Base-by-base conservation (phyloP, 1,140 invertebrate genomes). In the Rhysida immarginata region DNA sequence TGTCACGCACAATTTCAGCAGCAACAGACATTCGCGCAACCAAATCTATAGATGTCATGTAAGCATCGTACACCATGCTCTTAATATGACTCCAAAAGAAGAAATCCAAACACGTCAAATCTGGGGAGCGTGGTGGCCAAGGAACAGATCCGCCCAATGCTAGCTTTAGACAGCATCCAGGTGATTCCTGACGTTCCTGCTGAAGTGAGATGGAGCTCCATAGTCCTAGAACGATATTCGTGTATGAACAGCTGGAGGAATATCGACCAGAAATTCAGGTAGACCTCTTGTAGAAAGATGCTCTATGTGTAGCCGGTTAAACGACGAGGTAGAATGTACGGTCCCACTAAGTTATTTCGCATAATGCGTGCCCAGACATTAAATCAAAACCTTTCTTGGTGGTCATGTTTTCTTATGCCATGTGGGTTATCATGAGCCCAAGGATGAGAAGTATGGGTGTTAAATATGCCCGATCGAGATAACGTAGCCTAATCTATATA, bases 31-130 rank as follows among this genome's bases (percentile, higher is more conserved):
- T n/a, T n/a, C n/a, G n/a, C n/a, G n/a, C n/a, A n/a, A n/a, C n/a
- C n/a, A n/a, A n/a, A n/a, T n/a, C n/a, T n/a, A n/a, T n/a, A n/a
- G n/a, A n/a, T n/a, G n/a, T n/a, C n/a, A n/a, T n/a, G n/a, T n/a
- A n/a, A n/a, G n/a, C n/a, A n/a, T n/a, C n/a, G 23, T 48, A 48
- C 13, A 48, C 45, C 8, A 48, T 48, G 13, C 8, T 23, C 21
- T 48, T 48, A 8, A 48, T 20, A 48, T 56, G 26, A 24, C 41
- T 35, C 46, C 55, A 56, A n/a, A 51, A 26, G 27, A 55, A 56
- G 50, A 56, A 56, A 50, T 56, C 54, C 26, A 50, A 43, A n/a
- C n/a, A n/a, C n/a, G n/a, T n/a, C n/a, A n/a, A n/a, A 27, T 50
- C 54, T 14, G 54, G 45, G 14, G 44, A 56, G 20, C 46, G 2